Evolutionary conservation across 2,113 vertebrate genomes (phyloP), one percentile per base, ranked within the genome.

Genomic region (Nibea coibor): DNA sequence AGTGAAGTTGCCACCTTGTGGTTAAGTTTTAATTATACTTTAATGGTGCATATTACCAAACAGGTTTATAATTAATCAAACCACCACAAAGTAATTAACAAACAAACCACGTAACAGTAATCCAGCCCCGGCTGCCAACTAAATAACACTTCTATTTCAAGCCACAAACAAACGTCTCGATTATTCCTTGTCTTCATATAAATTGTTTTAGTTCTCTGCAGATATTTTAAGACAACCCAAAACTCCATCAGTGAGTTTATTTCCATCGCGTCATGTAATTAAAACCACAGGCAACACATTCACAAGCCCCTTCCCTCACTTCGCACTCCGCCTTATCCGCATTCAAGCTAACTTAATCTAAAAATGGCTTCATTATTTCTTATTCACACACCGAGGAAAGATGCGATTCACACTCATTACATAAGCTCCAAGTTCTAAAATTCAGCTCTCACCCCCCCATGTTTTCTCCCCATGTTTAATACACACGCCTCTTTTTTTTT

Each of bases 281-380:
- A 68, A 58, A 79, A 75, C 71, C 56, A 65, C n/a, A 22, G 50
- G 28, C 35, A 67, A 56, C 51, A 58, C 58, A 35, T 66, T 73
- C 72, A 62, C 14, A 50, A 69, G 31, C 50, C 19, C 5, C 24
- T 35, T 63, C 48, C 72, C 59, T 78, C 65, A 42, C 62, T 26
- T 76, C 20, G 54, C 14, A 74, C 67, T 31, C 63, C 16, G 61
- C 56, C 62, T 51, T 47, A 48, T 83, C 65, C 17, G 7, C 12
- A 12, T 66, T 70, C 51, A 68, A 75, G 57, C 76, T 82, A 74
- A 82, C 75, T 58, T 85, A 12, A 1, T 81, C 87, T 90, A 86
- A 87, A 90, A 87, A 89, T 87, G 79, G 82, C 63, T 47, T 82
- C 75, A 88, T 86, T 86, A 87, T 85, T 81, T 87, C 70, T 81